Evolutionary conservation across 1,140 invertebrate species (phyloP), one percentile per base, ranked within the genome.

Genomic region (Subanguina moxae): DNA sequence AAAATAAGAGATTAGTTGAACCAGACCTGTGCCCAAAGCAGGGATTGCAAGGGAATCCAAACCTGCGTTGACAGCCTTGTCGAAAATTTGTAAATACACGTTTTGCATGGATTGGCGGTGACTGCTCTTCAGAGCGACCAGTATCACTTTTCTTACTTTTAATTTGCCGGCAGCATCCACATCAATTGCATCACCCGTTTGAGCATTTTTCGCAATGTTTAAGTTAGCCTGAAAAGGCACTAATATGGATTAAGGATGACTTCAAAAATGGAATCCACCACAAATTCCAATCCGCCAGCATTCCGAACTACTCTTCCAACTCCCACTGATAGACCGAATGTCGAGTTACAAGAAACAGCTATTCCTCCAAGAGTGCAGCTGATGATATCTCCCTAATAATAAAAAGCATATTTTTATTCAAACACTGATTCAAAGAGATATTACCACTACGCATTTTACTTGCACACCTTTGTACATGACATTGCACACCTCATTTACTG

Each of bases 401-500:
- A 65, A 65, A 68, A 11, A 15, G 13, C 13, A 11, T 11, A 30
- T 67, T 28, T 17, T n/a, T n/a, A 64, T 21, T 21, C n/a, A 59
- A 64, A 66, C 45, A 57, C 3, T 57, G 52, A 25, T n/a, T n/a
- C n/a, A n/a, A n/a, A n/a, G n/a, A n/a, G n/a, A 23, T 15, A 3
- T 52, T 52, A 66, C 64, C 64, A 66, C 65, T 8, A 25, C 64
- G 58, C 25, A 66, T 27, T 21, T 66, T 17, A 66, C 65, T 23
- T 38, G 15, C 64, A 19, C 64, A 3, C 21, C 25, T n/a, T 66
- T 19, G 15, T 48, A 23, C 21, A 64, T 66, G n/a, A 23, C 15
- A 17, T 25, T 66, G 64, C 65, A 66, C 70, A 68, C 62, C 9
- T 66, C 64, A 43, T 68, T 21, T 27, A 48, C 59, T 66, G 25